phyloP scores from a whole-genome alignment of 2,113 vertebrate genomes.

The Atractosteus spatula region DNA sequence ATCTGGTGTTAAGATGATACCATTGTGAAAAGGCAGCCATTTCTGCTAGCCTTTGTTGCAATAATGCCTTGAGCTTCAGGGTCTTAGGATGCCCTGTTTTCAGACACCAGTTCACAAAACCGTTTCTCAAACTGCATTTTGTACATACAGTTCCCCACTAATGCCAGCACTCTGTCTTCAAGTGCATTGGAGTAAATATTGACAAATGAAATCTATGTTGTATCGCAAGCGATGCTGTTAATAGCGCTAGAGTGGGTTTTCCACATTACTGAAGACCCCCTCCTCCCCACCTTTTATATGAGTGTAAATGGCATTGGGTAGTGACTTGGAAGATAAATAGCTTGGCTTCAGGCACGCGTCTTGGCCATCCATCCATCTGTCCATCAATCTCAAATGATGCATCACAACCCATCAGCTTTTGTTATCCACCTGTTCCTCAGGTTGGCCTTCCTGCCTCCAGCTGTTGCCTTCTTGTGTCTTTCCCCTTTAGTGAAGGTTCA shows the following conservation, averaged over 20 bases:
- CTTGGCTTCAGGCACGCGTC: constrained; percentile 23
- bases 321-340: constrained; percentile 36
- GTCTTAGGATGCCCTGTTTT: constrained; percentile 15
- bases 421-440: neutral
- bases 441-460: neutral
- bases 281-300: constrained; percentile 14
- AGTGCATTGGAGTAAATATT: constrained; percentile 2
- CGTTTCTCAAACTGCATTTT: constrained; percentile 26
- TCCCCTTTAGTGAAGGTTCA: too few species aligned
- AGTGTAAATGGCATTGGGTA: too few species aligned
- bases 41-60: too few species aligned
- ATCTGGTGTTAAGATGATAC: too few species aligned
- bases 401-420: neutral
- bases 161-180: constrained; percentile 14
- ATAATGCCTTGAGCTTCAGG: constrained; percentile 10
- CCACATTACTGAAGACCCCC: constrained; percentile 21
- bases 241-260: constrained; percentile 13
- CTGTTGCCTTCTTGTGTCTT: too few species aligned
- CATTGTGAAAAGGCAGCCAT: too few species aligned
- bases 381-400: neutral
- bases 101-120: constrained; percentile 5
- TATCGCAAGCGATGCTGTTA: constrained; percentile 7
- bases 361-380: neutral
- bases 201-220: constrained; percentile 14
- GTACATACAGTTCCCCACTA: constrained; percentile 16